Evolutionary conservation across 35 echinoderm and acorn worm species (phyloP).

Genomic region (Heliocidaris erythrogramma): DNA sequence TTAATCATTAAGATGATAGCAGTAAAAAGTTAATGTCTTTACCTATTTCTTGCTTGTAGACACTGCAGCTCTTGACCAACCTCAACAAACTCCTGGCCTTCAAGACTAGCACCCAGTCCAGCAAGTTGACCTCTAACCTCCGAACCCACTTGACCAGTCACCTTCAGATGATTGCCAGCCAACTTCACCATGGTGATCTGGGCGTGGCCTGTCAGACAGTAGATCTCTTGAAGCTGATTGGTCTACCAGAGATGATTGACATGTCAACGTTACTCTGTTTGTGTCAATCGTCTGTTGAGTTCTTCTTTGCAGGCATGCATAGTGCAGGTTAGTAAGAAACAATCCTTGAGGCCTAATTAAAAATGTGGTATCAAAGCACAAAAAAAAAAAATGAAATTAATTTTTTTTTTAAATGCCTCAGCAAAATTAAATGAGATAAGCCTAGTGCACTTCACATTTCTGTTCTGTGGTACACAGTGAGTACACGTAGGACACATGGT

Average conservation of each 20-base stretch:
- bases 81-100: constrained; percentile 72
- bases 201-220: constrained; percentile 70
- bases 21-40: not conserved
- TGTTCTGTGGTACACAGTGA: too few species aligned
- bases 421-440: not conserved
- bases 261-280: constrained; percentile 70
- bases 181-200: constrained; percentile 76
- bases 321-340: constrained; percentile 62
- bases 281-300: constrained; percentile 74
- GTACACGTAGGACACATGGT: too few species aligned
- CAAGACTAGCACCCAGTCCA: constrained; percentile 51
- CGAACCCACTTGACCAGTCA: constrained; percentile 54
- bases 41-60: constrained; percentile 48
- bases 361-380: too few species aligned
- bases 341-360: not conserved
- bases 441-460: too few species aligned
- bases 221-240: constrained; percentile 85
- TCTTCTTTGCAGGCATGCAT: constrained; percentile 72
- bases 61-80: constrained; percentile 83
- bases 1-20: too few species aligned
- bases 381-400: too few species aligned
- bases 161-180: constrained; percentile 74
- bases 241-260: constrained; percentile 56
- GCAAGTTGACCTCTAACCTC: constrained; percentile 60
- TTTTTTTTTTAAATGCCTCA: too few species aligned